These are phyloP conservation scores for Ptilonorhynchus violaceus DNA, from an alignment of 2,113 vertebrate genomes.

Conservation along the genomic window DNA sequence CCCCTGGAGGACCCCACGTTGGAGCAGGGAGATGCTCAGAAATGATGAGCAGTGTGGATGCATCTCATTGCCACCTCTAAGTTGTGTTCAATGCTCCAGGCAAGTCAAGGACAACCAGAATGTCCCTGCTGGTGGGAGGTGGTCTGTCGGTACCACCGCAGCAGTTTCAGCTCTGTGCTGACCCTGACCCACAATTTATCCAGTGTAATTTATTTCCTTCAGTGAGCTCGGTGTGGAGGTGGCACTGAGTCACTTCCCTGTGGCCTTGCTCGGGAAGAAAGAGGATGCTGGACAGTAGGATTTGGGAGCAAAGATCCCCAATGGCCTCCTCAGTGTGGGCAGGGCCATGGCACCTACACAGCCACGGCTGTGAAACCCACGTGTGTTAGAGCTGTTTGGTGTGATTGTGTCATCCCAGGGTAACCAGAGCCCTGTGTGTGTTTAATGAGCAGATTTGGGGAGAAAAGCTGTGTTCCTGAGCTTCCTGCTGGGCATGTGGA, in stretches of 20 bases:
- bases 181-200: background rate
- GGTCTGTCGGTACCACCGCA: background rate
- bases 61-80: background rate
- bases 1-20: background rate
- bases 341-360: background rate
- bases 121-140: background rate
- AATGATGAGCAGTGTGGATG: accelerated
- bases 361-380: accelerated
- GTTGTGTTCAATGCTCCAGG: accelerated
- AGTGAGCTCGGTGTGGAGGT: background rate
- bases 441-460: accelerated
- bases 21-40: background rate
- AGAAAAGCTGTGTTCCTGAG: background rate
- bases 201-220: background rate
- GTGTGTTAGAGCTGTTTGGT: background rate
- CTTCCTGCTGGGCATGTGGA: background rate
- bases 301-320: background rate
- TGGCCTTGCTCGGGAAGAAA: background rate
- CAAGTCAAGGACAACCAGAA: background rate
- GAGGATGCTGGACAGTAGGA: background rate
- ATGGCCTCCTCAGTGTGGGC: background rate
- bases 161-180: background rate
- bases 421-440: background rate
- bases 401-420: background rate
- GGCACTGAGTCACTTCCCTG: background rate